Conservation (phyloP, 2,797 vertebrate genomes). For the Danio tinwini region DNA sequence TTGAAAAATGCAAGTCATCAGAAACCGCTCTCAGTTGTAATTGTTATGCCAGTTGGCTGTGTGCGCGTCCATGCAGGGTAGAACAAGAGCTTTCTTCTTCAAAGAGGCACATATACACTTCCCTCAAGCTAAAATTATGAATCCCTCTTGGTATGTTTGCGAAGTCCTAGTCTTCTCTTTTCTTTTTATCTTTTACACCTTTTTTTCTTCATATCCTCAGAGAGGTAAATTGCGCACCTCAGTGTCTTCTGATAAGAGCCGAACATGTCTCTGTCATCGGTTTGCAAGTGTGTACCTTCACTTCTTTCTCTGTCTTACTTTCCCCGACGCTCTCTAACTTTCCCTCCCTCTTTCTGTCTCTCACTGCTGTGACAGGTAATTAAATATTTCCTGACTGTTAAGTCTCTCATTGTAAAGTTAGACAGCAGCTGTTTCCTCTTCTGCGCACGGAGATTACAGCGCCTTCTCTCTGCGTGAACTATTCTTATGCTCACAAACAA, state of each 20-base stretch:
- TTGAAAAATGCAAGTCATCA: constrained; percentile 40
- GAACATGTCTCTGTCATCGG: constrained; percentile 32
- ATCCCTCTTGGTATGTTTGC: constrained; percentile 30
- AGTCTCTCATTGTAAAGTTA: constrained; percentile 49
- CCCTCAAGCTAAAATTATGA: constrained; percentile 43
- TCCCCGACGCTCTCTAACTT: constrained; percentile 27
- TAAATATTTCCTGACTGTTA: constrained; percentile 57
- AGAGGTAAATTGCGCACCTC: constrained; percentile 39
- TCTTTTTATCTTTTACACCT: constrained; percentile 30
- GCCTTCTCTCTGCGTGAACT: constrained; percentile 38
- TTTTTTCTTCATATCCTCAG: constrained; percentile 27
- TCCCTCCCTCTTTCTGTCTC: constrained; percentile 35
- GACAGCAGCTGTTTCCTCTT: constrained; percentile 37
- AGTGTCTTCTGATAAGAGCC: constrained; percentile 34
- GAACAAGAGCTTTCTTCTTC: constrained; percentile 21
- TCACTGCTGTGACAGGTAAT: constrained; percentile 58
- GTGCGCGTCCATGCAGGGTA: constrained; percentile 23
- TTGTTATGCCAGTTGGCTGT: constrained; percentile 28
- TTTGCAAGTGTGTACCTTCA: constrained; percentile 27
- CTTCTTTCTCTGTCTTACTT: constrained; percentile 17
- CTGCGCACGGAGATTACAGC: constrained; percentile 33
- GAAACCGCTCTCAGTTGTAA: constrained; percentile 27
- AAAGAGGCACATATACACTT: constrained; percentile 41
- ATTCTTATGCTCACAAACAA: constrained; percentile 39
- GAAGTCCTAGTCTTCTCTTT: constrained; percentile 13